Evolutionary conservation across 2,797 vertebrate species (phyloP), one percentile per base, ranked within the genome.

Genomic region (Manis javanica): DNA sequence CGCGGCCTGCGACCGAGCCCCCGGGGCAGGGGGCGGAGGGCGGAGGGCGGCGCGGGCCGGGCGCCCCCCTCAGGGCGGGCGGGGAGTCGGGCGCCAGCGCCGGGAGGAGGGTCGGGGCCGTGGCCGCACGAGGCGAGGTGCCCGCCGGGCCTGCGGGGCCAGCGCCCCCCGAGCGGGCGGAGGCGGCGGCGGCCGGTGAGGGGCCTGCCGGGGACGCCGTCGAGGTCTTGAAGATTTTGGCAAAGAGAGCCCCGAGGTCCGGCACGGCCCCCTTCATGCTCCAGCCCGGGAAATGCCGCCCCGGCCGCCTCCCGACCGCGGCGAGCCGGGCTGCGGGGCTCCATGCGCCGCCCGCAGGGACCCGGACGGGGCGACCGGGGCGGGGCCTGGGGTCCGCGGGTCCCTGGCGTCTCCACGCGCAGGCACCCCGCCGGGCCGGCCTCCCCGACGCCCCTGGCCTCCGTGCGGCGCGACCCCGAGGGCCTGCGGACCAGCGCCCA

Each of bases 211-310:
- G 66, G 19, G 96, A 19, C 3, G 95, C 90, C 59, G 96, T 83
- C 2, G 98, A 85, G 13, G 98, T 94, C 97, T 98, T 98, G 96
- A 98, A 98, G 63, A 98, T 96, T 59, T 94, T 97, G 96, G 98
- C 97, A 16, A 98, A 98, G 31, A 98, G 88, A 15, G 98, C 96
- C 37, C 96, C 98, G 34, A 97, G 72, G 61, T 98, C 98, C 95
- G 96, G 59, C 68, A 96, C 98, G 1, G 97, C 98, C n/a, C 96
- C 97, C 97, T 98, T 98, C 98, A 98, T 98, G 87, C 87, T 86
- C 90, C 39, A 46, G 51, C 15, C 34, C 61, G 29, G 63, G 51
- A 51, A 59, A 19, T 4, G 39, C 95, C 0, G 83, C 24, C 23
- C 64, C 39, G 8, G 68, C 74, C 10, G 87, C 6, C 57, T 81